Conservation (phyloP, 2,888 invertebrate species). For the Cheilosia grossa region DNA sequence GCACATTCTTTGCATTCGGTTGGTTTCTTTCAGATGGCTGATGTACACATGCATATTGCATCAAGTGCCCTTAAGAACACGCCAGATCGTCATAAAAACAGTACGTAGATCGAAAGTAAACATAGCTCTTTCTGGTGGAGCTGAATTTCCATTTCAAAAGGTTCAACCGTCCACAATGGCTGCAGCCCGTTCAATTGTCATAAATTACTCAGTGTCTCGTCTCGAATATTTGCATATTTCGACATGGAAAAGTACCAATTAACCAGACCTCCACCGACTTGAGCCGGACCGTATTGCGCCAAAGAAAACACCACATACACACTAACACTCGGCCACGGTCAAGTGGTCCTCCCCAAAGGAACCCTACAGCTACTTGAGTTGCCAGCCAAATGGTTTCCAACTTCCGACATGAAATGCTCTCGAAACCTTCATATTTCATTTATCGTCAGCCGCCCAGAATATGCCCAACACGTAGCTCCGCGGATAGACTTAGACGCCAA, state of each 20-base stretch:
- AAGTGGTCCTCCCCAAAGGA: slow-evolving; percentile 44
- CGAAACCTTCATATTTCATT: slow-evolving; percentile 73
- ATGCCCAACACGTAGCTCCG: slow-evolving; percentile 5
- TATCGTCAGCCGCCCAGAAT: slow-evolving; percentile 60
- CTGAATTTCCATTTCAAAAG: slow-evolving; percentile 37
- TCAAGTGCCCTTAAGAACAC: not conserved
- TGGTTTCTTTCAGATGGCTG: no score
- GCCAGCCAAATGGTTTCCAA: slow-evolving; percentile 50
- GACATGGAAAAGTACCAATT: slow-evolving; percentile 71
- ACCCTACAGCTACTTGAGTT: slow-evolving; percentile 62
- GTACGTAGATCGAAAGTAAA: slow-evolving; percentile 17
- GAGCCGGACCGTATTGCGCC: slow-evolving; percentile 20
- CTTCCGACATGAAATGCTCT: slow-evolving; percentile 72
- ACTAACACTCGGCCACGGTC: slow-evolving; percentile 28
- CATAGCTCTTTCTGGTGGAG: slow-evolving; percentile 1
- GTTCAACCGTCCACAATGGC: slow-evolving; percentile 36
- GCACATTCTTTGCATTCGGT: no score
- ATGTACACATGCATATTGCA: no score
- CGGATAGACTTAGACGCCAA: slow-evolving; percentile 24
- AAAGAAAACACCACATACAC: slow-evolving; percentile 31
- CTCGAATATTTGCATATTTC: slow-evolving; percentile 65
- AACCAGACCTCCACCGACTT: slow-evolving; percentile 42
- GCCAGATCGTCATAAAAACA: not conserved
- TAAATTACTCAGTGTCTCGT: slow-evolving; percentile 60
- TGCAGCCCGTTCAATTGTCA: slow-evolving; percentile 57